Evolutionary conservation across 2,797 vertebrate species (phyloP).

Genomic region (Falco columbarius): DNA sequence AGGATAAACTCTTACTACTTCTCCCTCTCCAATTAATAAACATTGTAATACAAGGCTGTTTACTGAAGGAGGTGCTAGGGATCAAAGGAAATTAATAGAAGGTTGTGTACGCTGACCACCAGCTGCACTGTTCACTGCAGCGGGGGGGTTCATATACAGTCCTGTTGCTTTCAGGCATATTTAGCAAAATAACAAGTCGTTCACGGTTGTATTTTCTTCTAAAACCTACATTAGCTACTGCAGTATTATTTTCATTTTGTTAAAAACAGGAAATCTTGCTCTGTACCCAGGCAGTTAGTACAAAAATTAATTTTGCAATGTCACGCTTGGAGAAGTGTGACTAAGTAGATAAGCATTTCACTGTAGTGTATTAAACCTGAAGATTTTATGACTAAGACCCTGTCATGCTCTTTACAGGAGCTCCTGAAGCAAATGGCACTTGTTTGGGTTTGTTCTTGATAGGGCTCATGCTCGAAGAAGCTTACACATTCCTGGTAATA

Average conservation of each 20-base stretch:
- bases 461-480: neutral
- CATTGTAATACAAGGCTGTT: neutral
- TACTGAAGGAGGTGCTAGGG: neutral
- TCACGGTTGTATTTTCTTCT: neutral
- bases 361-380: conserved; percentile 25
- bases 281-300: neutral
- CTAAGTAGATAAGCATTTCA: conserved; percentile 34
- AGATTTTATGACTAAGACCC: conserved; percentile 35
- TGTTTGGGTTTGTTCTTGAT: conserved; percentile 34
- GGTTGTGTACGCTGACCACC: neutral
- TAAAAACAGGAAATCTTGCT: conserved; percentile 1
- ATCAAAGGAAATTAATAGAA: neutral
- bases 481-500: neutral
- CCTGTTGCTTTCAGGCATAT: neutral
- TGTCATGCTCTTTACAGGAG: neutral
- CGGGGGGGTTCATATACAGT: neutral
- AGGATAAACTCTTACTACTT: neutral
- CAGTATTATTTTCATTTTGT: neutral
- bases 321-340: conserved; percentile 41
- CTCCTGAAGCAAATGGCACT: conserved; percentile 31
- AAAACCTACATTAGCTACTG: neutral
- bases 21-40: neutral
- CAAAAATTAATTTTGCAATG: conserved; percentile 42
- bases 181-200: neutral
- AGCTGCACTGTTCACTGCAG: neutral